These are phyloP conservation scores for Lycia hirtaria DNA, from an alignment of 2,888 invertebrate species.

Conservation along the genomic window DNA sequence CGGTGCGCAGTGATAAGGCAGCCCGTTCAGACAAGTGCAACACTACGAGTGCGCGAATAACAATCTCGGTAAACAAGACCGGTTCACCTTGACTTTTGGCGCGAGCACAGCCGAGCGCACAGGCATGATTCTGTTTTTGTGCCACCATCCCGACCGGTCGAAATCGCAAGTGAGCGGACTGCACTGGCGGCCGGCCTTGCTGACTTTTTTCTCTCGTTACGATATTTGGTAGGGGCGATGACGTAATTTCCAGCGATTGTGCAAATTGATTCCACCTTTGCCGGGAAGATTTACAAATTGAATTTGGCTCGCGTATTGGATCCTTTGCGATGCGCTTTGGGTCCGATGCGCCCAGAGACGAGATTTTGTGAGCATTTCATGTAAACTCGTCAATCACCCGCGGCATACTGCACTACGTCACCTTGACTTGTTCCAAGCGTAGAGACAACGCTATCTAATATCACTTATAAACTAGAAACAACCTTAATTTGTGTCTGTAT, in stretches of 20 bases:
- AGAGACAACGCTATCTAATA: conserved; percentile 18
- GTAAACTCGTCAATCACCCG: conserved; percentile 43
- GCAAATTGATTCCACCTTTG: conserved; percentile 67
- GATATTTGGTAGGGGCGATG: conserved; percentile 68
- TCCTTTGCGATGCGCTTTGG: conserved; percentile 46
- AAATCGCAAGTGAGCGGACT: conserved; percentile 81
- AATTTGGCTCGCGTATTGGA: conserved; percentile 58
- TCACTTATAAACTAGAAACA: conserved; percentile 16
- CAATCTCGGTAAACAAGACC: conserved; percentile 52
- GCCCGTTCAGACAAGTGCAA: conserved; percentile 20
- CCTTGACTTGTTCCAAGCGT: conserved; percentile 38
- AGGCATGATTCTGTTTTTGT: conserved; percentile 52
- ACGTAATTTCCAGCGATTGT: conserved; percentile 72
- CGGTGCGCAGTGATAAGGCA: conserved; percentile 3
- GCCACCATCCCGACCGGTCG: conserved; percentile 59
- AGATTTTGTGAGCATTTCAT: conserved; percentile 36
- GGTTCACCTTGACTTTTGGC: conserved; percentile 79
- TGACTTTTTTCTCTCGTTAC: conserved; percentile 68
- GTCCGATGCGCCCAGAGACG: conserved; percentile 38
- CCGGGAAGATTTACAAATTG: conserved; percentile 63
- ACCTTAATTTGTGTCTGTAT: conserved; percentile 24
- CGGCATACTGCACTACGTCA: conserved; percentile 47
- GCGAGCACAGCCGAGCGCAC: conserved; percentile 52
- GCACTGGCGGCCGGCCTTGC: conserved; percentile 69
- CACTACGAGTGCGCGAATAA: conserved; percentile 31